These are phyloP conservation scores for Samia ricini DNA, from an alignment of 1,140 invertebrate genomes.

Conservation along the genomic window DNA sequence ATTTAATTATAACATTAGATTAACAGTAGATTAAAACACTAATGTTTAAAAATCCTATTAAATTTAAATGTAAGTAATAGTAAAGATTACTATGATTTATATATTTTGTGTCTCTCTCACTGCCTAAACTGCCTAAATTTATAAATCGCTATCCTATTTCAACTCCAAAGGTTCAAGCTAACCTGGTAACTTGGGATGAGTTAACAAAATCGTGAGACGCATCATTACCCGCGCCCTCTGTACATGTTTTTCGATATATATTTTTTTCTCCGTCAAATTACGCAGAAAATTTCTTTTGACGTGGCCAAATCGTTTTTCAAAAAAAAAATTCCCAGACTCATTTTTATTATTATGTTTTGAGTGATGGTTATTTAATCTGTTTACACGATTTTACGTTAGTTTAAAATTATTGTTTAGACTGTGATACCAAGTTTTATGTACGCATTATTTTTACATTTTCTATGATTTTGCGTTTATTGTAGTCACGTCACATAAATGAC, in stretches of 20 bases:
- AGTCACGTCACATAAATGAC: too few relatives aligned
- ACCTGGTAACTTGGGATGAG: constrained; percentile 20
- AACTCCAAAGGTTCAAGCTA: not conserved
- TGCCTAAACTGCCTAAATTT: not conserved
- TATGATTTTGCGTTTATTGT: too few relatives aligned
- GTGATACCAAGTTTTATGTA: not conserved
- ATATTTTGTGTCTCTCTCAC: not conserved
- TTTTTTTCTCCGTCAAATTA: constrained; percentile 20
- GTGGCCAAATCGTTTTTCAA: constrained; percentile 15
- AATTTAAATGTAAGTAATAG: too few relatives aligned
- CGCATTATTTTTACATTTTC: too few relatives aligned
- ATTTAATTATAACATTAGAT: too few relatives aligned
- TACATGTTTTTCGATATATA: constrained; percentile 26
- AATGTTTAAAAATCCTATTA: too few relatives aligned
- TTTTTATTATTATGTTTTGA: not conserved
- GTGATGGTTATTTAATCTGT: not conserved
- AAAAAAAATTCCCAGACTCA: constrained; percentile 1
- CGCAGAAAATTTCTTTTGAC: constrained; percentile 14
- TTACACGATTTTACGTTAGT: not conserved
- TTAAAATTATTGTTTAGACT: not conserved
- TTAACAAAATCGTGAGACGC: constrained; percentile 29
- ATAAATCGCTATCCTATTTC: not conserved
- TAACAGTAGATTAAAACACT: too few relatives aligned
- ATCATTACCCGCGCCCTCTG: constrained; percentile 28
- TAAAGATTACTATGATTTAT: not conserved